phyloP scores from a whole-genome alignment of 2,888 invertebrate genomes.

The Malthinus seriepunctatus region DNA sequence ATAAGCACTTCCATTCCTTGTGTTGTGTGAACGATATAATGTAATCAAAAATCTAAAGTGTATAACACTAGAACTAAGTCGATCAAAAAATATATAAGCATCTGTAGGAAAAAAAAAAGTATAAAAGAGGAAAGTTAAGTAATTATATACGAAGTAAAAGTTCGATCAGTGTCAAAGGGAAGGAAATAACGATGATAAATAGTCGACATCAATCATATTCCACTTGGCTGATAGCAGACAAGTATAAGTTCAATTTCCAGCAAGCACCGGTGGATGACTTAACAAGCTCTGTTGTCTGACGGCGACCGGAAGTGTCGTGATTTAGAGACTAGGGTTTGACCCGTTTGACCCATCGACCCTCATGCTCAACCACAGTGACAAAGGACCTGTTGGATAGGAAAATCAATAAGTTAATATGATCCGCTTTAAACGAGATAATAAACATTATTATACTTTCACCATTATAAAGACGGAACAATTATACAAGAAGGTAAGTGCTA shows the following conservation, averaged over 20 bases:
- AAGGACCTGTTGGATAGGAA: constrained; percentile 32
- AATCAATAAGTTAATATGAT: constrained; percentile 21
- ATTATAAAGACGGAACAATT: constrained; percentile 29
- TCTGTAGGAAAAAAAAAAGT: constrained; percentile 14
- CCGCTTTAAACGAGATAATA: constrained; percentile 4
- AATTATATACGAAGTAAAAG: constrained; percentile 50
- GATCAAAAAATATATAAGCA: constrained; percentile 5
- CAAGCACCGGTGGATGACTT: constrained; percentile 35
- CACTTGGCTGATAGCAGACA: constrained; percentile 41
- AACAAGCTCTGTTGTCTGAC: constrained; percentile 35
- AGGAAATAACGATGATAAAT: constrained; percentile 55
- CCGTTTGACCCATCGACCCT: constrained; percentile 37
- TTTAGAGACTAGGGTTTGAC: constrained; percentile 38
- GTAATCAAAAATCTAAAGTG: constrained; percentile 18
- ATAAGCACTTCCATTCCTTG: constrained; percentile 23
- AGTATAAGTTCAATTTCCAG: constrained; percentile 37
- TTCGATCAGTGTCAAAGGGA: constrained; percentile 49
- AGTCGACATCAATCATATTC: constrained; percentile 54
- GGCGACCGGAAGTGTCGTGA: constrained; percentile 39
- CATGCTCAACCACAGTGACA: constrained; percentile 31
- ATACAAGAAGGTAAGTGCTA: constrained; percentile 35
- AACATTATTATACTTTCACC: constrained; percentile 19
- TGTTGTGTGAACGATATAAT: constrained; percentile 23
- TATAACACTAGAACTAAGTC: constrained; percentile 9
- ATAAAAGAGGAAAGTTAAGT: constrained; percentile 37